phyloP scores from a whole-genome alignment of 2,888 invertebrate genomes.

The Dryobota labecula region DNA sequence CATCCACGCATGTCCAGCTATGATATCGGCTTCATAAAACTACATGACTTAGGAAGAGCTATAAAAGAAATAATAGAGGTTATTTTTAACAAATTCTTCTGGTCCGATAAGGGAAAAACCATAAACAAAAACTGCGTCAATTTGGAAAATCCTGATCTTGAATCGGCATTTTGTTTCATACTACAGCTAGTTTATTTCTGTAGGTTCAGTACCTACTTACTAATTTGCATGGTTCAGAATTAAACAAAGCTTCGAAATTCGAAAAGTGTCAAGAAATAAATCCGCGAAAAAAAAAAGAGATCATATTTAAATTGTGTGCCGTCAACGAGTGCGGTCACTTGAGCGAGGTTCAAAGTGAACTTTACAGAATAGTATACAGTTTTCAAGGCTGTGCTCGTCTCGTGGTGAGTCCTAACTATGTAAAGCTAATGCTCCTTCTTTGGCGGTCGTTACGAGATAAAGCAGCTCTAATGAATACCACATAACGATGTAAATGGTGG shows the following conservation, averaged over 20 bases:
- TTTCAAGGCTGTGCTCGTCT: constrained; percentile 38
- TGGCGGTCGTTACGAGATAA: constrained; percentile 47
- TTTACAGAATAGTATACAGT: constrained; percentile 18
- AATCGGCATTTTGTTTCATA: background rate
- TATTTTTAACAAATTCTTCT: background rate
- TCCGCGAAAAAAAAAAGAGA: background rate
- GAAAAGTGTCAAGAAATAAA: background rate
- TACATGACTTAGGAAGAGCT: background rate
- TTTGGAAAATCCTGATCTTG: background rate
- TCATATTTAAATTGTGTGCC: background rate
- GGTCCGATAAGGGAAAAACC: too few species aligned
- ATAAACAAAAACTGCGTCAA: background rate
- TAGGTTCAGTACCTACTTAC: background rate
- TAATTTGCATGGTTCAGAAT: background rate
- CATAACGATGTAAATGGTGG: constrained; percentile 65
- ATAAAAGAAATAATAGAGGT: background rate
- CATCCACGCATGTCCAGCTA: background rate
- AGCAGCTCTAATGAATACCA: constrained; percentile 48
- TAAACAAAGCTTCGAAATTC: background rate
- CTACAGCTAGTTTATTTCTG: background rate
- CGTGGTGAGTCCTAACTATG: constrained; percentile 16
- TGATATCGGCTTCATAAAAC: background rate
- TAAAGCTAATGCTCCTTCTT: constrained; percentile 44
- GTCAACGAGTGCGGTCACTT: background rate
- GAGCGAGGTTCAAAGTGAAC: background rate